These are phyloP conservation scores for Hyla sarda DNA, from an alignment of 2,113 vertebrate species.

Conservation along the genomic window DNA sequence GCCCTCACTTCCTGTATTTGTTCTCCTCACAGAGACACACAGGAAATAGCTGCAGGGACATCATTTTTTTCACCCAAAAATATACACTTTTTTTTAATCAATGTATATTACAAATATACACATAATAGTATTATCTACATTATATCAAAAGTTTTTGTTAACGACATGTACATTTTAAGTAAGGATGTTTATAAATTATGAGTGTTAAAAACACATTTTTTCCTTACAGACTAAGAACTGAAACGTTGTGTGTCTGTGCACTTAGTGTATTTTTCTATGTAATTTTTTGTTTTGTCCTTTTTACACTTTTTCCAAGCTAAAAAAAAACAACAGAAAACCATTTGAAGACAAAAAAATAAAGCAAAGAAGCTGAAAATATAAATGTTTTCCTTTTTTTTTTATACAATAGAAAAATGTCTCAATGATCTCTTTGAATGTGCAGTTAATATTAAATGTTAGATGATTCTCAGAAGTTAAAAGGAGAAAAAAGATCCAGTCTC, in stretches of 20 bases:
- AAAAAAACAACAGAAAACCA: neutral
- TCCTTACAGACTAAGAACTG: neutral
- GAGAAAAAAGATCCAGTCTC: neutral
- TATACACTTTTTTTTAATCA: no score
- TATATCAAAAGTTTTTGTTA: no score
- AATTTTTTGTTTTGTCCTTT: neutral
- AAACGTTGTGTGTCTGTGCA: neutral
- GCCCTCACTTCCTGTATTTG: no score
- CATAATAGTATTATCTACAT: no score
- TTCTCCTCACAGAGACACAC: no score
- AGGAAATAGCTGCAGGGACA: no score
- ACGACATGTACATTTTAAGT: no score
- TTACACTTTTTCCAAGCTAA: neutral
- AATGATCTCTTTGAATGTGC: neutral
- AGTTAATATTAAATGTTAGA: slow-evolving; percentile 3
- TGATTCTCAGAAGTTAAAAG: slow-evolving; percentile 19
- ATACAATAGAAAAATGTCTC: neutral
- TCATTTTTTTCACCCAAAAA: no score
- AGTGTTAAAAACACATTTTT: neutral
- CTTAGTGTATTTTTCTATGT: neutral
- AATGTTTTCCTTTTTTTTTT: neutral
- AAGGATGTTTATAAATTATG: neutral
- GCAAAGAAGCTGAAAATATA: neutral
- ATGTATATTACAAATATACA: no score
- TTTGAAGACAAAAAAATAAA: neutral